A percentile compares a stretch with the other conserved stretches of the same genome.
These are phyloP conservation scores for Sphecodes monilicornis DNA, from an alignment of 2,888 invertebrate species.

Conservation along the genomic window DNA sequence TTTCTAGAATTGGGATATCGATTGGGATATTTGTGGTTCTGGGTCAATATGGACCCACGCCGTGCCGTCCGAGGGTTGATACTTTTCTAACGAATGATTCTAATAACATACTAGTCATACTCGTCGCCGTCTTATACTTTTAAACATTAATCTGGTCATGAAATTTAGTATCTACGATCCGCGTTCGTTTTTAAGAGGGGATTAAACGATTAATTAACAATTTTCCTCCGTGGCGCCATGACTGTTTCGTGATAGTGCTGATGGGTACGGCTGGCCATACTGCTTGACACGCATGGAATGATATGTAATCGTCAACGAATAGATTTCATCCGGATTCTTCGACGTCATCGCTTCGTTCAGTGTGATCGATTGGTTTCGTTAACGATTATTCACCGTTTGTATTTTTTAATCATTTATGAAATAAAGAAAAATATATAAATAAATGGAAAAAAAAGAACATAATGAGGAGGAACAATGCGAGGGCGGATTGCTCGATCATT, in stretches of 20 bases:
- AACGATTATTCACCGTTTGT: background rate
- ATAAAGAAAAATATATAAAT: conserved; percentile 2
- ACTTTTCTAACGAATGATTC: conserved; percentile 63
- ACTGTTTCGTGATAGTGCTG: conserved; percentile 62
- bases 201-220: conserved; percentile 19
- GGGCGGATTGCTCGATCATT: conserved; percentile 14
- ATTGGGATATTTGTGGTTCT: background rate
- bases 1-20: background rate
- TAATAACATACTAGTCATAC: conserved; percentile 68
- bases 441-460: background rate
- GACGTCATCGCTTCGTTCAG: conserved; percentile 5
- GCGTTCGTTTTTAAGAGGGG: conserved; percentile 45
- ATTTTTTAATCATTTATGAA: conserved; percentile 5
- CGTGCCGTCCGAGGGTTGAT: conserved; percentile 20
- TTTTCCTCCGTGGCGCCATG: conserved; percentile 37
- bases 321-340: conserved; percentile 42
- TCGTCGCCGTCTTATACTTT: conserved; percentile 51
- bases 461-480: conserved; percentile 1
- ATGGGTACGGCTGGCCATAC: conserved; percentile 66
- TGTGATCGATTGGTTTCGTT: conserved; percentile 6
- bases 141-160: conserved; percentile 57
- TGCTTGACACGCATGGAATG: conserved; percentile 64
- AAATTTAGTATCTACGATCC: conserved; percentile 50
- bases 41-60: background rate
- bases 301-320: conserved; percentile 53